Evolutionary conservation across 2,797 vertebrate genomes (phyloP), one percentile per base, ranked within the genome.

Genomic region (Acanthiza pusilla): DNA sequence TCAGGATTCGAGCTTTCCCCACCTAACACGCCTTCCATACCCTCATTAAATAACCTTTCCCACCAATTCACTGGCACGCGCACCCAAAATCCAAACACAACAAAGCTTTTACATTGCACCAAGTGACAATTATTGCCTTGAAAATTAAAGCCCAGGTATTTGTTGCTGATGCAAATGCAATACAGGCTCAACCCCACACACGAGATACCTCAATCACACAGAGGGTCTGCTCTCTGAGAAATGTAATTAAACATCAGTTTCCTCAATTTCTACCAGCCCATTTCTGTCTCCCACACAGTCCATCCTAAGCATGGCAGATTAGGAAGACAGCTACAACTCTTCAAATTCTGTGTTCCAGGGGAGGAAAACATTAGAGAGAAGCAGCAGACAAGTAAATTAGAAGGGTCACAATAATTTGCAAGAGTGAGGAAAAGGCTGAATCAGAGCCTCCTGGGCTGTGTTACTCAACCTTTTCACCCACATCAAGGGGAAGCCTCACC

Each of bases 401-500:
- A 86, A 91, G 83, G 91, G 74, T 86, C 71, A 67, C 21, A 51
- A 3, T 9, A 62, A 88, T 61, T 77, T 14, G 38, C 25, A 48
- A 25, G 36, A 48, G 61, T 1, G 0, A 92, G 51, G 19, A 73
- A 62, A 65, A 38, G 15, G 85, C 73, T 95, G 87, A 97, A 88
- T 87, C 34, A 72, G 88, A 85, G 65, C 77, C 84, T 91, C 62
- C 73, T 55, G 16, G 65, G 85, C 23, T 26, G n/a, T 4, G 6
- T 68, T 93, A 78, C 85, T 91, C 88, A 80, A 84, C 5, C 58
- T 71, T 75, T 73, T 67, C 40, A 45, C 6, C 89, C 72, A 63
- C 85, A 92, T 87, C 79, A 92, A 95, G 85, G 66, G 82, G 22
- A 77, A 86, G 79, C n/a, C 58, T 78, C 60, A 16, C 67, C 63